Conservation (phyloP, 2,113 vertebrate genomes). For the Parotia lawesii region DNA sequence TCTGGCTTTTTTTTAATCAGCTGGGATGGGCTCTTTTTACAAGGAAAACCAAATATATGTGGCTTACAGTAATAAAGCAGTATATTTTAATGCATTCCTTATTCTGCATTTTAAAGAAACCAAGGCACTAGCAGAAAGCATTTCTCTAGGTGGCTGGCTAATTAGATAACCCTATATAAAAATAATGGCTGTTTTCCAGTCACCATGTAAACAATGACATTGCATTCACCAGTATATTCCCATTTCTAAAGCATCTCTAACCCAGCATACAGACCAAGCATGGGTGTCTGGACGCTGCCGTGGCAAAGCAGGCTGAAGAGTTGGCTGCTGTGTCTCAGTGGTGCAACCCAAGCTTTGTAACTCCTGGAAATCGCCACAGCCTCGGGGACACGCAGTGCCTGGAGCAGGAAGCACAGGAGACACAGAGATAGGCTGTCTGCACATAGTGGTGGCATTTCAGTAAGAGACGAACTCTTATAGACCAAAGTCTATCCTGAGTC, state of each 20-base stretch:
- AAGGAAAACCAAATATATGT: background rate
- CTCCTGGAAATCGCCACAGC: background rate
- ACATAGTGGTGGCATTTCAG: background rate
- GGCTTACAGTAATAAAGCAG: background rate
- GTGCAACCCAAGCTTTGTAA: background rate
- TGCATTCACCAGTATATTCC: background rate
- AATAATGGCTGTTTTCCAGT: background rate
- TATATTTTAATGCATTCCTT: background rate
- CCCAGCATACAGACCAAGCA: background rate
- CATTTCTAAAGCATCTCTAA: background rate
- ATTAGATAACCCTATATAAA: background rate
- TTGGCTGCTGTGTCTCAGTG: accelerated
- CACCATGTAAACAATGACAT: background rate
- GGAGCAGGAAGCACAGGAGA: background rate
- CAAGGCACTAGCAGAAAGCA: background rate
- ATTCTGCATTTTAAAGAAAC: background rate
- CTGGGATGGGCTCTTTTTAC: background rate
- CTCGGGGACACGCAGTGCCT: accelerated
- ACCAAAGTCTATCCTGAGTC: background rate
- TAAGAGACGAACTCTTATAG: background rate
- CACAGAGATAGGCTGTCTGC: background rate
- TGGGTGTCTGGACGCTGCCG: background rate
- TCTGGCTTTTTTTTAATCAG: background rate
- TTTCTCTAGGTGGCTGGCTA: background rate
- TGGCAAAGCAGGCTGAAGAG: background rate